These are phyloP conservation scores for Amphilophus citrinellus DNA, from an alignment of 2,113 vertebrate genomes.

Conservation along the genomic window DNA sequence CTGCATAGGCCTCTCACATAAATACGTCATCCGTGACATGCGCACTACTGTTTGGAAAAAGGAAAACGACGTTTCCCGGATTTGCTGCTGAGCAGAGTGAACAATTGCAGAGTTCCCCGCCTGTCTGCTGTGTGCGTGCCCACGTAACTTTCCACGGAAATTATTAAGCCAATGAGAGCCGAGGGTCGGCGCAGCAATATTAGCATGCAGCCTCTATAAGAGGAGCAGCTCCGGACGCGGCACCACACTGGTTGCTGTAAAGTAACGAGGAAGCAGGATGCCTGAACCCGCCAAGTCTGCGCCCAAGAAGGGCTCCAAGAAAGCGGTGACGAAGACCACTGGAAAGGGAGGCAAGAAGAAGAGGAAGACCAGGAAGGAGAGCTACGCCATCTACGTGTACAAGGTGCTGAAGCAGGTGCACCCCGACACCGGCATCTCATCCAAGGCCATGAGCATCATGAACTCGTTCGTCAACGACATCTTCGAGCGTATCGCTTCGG, in stretches of 20 bases:
- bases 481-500: neutral
- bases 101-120: too few relatives aligned
- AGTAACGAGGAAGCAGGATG: neutral
- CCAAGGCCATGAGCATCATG: constrained; percentile 48
- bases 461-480: neutral
- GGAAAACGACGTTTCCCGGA: too few relatives aligned
- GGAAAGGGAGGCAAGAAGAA: constrained; percentile 15
- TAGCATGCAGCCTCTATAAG: too few relatives aligned
- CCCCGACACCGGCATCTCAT: constrained; percentile 50
- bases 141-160: too few relatives aligned
- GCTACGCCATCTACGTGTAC: constrained; percentile 51
- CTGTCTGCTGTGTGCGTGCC: too few relatives aligned
- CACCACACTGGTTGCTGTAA: too few relatives aligned
- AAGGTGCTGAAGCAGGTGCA: constrained; percentile 59
- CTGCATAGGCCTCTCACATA: too few relatives aligned
- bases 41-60: too few relatives aligned
- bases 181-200: too few relatives aligned
- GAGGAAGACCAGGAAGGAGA: constrained; percentile 33
- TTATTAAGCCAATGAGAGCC: too few relatives aligned
- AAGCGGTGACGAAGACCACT: neutral
- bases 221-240: accelerated
- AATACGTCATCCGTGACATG: too few relatives aligned
- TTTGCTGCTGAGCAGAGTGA: too few relatives aligned
- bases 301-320: constrained; percentile 44
- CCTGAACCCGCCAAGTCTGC: neutral